Conservation (phyloP, 2,888 invertebrate species). For the Myathropa florea region DNA sequence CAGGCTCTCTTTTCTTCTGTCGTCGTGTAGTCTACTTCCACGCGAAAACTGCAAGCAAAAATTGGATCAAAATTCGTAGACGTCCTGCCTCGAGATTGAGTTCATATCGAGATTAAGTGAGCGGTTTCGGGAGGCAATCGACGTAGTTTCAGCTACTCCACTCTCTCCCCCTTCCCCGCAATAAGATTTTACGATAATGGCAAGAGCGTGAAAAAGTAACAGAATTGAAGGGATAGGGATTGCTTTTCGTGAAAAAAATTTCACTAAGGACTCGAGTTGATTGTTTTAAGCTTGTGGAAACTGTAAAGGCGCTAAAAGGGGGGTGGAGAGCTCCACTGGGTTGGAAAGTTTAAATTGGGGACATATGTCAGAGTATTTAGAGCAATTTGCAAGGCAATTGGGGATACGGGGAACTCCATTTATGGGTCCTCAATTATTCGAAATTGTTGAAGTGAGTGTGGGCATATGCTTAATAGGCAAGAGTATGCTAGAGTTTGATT, state of each 20-base stretch:
- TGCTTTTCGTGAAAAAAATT: slow-evolving; percentile 42
- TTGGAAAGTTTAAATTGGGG: slow-evolving; percentile 14
- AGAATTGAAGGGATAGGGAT: slow-evolving; percentile 38
- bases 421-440: not conserved
- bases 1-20: not conserved
- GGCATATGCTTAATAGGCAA: not conserved
- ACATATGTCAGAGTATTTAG: slow-evolving; percentile 15
- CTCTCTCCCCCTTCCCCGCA: slow-evolving; percentile 17
- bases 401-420: not conserved
- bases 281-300: slow-evolving; percentile 29
- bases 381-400: not conserved
- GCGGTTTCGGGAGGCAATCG: slow-evolving; percentile 18
- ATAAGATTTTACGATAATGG: slow-evolving; percentile 64
- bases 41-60: slow-evolving; percentile 1
- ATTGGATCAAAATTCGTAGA: not conserved
- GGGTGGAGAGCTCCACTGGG: not conserved
- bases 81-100: slow-evolving; percentile 22
- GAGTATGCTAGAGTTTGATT: no score
- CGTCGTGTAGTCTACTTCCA: slow-evolving; percentile 30
- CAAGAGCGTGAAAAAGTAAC: not conserved
- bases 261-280: slow-evolving; percentile 33
- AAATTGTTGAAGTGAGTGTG: not conserved
- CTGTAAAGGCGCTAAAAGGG: not conserved
- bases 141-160: not conserved
- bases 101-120: slow-evolving; percentile 63